Base-by-base conservation (phyloP, 2,888 invertebrate species). In the Scaptomyza caliginosa region DNA sequence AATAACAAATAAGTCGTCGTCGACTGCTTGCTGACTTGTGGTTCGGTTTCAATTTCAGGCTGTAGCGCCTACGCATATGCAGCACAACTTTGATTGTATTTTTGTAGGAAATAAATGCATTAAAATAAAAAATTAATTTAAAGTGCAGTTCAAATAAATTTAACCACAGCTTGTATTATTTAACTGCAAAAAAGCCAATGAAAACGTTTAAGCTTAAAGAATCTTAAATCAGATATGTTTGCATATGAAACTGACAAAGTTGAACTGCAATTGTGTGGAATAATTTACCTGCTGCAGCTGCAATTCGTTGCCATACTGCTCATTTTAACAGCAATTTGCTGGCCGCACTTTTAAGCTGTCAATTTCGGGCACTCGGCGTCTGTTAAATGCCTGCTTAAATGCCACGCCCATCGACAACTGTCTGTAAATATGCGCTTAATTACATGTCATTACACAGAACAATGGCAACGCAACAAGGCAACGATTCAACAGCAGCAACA, bases 401-500 rank as follows among this genome's bases (percentile, higher is more conserved):
- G 76, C 83, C 81, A 69, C 80, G 83, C 86, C 86, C 79, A 59
- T 69, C 43, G 62, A 63, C 72, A 77, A 62, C 74, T 76, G 72
- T 81, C 82, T 77, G 89, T 86, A 77, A 83, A 86, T 86, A 83
- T 79, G 85, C 88, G 87, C 88, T 87, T 89, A 89, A 90, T 89
- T 89, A 88, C 89, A 88, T 89, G 89, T 86, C 90, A 89, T 89
- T 90, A 90, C 77, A 85, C 66, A 62, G 49, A 72, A 71, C 62
- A 72, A 65, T 64, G 32, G 40, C 55, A 70, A 32, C 30, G 46
- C 63, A 68, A 13, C 32, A 38, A 28, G 55, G 28, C 54, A 38
- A 34, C 40, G 36, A 26, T 45, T n/a, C 30, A 59, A 43, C 43
- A 51, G 43, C 62, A 82, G 43, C 52, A 78, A 57, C 66, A 71